A percentile compares a stretch with the other conserved stretches of the same genome.
Conservation (phyloP, 2,888 invertebrate species). For the Leptura quadrifasciata region DNA sequence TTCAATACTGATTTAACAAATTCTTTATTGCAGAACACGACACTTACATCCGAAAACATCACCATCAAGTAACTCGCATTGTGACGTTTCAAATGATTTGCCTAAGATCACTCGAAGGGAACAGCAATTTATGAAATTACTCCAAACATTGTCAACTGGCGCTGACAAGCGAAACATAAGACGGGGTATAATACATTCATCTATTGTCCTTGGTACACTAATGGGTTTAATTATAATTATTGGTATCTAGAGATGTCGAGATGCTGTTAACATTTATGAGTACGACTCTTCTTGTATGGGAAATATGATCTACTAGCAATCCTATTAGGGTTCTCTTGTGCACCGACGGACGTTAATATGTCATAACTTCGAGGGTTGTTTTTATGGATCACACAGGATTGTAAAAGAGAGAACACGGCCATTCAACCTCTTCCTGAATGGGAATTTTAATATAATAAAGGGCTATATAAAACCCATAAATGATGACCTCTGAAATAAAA, state of each 20-base stretch:
- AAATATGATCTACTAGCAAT: slow-evolving; percentile 21
- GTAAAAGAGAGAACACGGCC: not conserved
- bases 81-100: not conserved
- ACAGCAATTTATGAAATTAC: slow-evolving; percentile 15
- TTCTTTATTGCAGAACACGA: too few relatives aligned
- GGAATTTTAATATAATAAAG: not conserved
- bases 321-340: not conserved
- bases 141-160: not conserved
- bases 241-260: slow-evolving; percentile 13
- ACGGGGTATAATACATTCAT: slow-evolving; percentile 6
- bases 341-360: not conserved
- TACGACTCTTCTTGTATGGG: slow-evolving; percentile 10
- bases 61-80: not conserved
- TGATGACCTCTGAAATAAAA: not conserved
- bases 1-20: not conserved
- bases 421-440: not conserved
- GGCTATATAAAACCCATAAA: not conserved
- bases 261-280: slow-evolving; percentile 33
- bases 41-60: not conserved
- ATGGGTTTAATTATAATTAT: slow-evolving; percentile 28
- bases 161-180: slow-evolving; percentile 24
- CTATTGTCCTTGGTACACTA: slow-evolving; percentile 21
- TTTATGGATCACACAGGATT: slow-evolving; percentile 8
- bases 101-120: not conserved
- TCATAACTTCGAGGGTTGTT: slow-evolving; percentile 1